Evolutionary conservation across 2,113 vertebrate species (phyloP).

Genomic region (Thunnus thynnus): DNA sequence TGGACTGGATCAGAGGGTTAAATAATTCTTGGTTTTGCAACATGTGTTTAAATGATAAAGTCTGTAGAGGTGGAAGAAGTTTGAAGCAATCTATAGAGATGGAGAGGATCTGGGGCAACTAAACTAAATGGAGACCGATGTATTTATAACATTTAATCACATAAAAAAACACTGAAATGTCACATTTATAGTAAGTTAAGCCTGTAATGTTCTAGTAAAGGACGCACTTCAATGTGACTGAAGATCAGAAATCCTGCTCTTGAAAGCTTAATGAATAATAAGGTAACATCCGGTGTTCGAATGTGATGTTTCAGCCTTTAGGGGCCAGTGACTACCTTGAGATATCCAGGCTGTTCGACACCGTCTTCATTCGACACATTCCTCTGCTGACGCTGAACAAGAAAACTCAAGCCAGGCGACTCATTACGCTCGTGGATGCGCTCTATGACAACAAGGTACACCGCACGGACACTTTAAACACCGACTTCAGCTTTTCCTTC

Average conservation of each 20-base stretch:
- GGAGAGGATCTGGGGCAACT: too few species aligned
- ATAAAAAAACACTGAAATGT: not conserved
- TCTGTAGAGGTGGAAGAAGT: not conserved
- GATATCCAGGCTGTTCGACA: conserved; percentile 92
- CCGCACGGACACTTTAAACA: not conserved
- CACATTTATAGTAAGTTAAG: not conserved
- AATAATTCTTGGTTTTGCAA: not conserved
- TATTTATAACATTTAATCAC: not conserved
- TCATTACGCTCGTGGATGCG: conserved; percentile 96
- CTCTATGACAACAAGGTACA: conserved; percentile 96
- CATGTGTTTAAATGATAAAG: not conserved
- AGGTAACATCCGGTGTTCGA: not conserved
- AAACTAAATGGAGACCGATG: too few species aligned
- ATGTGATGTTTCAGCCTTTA: conserved; percentile 88
- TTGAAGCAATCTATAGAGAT: not conserved
- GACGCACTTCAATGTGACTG: not conserved
- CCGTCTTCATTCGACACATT: conserved; percentile 92
- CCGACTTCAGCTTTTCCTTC: not conserved
- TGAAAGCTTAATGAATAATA: not conserved
- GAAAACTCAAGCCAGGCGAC: conserved; percentile 93
- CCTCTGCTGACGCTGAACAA: conserved; percentile 91
- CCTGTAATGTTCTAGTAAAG: too few species aligned
- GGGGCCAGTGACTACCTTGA: conserved; percentile 98
- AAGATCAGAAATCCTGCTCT: not conserved
- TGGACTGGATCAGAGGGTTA: not conserved